Evolutionary conservation across 2,888 invertebrate genomes (phyloP), one percentile per base, ranked within the genome.

Genomic region (Volucella zonaria): DNA sequence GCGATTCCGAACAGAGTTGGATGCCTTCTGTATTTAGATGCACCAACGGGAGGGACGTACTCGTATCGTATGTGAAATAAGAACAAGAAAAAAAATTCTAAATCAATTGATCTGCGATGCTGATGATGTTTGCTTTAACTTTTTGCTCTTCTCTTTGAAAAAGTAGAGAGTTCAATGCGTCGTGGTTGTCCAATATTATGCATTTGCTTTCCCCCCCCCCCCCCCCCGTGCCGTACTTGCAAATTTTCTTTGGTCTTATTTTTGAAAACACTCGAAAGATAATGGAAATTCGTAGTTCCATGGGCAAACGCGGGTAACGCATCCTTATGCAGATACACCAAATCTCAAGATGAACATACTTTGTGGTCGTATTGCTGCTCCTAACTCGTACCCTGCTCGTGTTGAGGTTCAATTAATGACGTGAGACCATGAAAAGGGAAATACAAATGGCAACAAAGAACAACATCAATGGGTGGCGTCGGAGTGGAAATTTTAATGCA

Each of bases 401-500:
- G 31, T 31, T 31, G 31, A 56, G n/a, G 67, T 82, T 68, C 82
- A 82, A 82, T 82, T 82, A 82, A 82, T 79, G 82, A 82, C 82
- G 82, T 82, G 82, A 81, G 70, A 45, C 71, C 31, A 68, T 49
- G 58, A 61, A 67, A 51, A 62, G 45, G 11, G 62, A 64, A 68
- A 61, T 45, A 31, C 31, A 74, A 81, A 81, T 70, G 74, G 71
- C 64, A 64, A 68, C 47, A 81, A 43, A 42, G 47, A 56, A 76
- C 67, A 68, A 73, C 79, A 82, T 82, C 74, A 79, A 82, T 82
- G 82, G 79, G 79, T 74, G 82, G 82, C 82, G 79, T 78, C 79
- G 82, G 79, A 82, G 79, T 82, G 82, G 74, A 82, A 68, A 82
- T 79, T 79, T 79, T 68, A 82, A 82, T 78, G 82, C 74, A 78